These are phyloP conservation scores for Artemisiospiza belli DNA, from an alignment of 2,113 vertebrate species.

Conservation along the genomic window DNA sequence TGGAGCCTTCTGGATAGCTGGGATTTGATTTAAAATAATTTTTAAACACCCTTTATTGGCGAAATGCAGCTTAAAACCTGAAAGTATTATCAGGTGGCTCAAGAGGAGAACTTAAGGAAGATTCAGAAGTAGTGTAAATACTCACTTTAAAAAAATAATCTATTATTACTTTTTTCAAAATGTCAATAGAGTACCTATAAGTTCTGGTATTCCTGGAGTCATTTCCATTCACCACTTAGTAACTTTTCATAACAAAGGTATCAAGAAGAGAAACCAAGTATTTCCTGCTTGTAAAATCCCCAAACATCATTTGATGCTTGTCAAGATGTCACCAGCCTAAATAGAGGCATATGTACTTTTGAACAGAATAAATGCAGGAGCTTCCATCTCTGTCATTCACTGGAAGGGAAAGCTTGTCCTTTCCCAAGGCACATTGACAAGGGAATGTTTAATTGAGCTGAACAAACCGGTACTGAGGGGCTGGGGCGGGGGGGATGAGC, in stretches of 20 bases:
- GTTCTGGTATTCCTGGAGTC: background rate
- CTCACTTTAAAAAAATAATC: accelerated
- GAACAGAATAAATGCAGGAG: background rate
- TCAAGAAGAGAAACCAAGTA: background rate
- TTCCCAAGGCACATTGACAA: background rate
- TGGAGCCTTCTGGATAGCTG: background rate
- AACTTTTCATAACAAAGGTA: background rate
- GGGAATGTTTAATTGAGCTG: background rate
- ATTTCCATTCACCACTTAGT: background rate
- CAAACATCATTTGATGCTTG: background rate
- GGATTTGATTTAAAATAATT: background rate
- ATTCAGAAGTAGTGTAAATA: background rate
- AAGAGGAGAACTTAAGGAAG: background rate
- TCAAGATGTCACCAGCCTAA: background rate
- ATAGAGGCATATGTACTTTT: accelerated
- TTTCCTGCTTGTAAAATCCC: background rate
- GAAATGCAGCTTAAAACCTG: background rate
- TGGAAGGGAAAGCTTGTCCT: background rate
- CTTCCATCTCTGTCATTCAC: background rate
- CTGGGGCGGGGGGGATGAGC: background rate
- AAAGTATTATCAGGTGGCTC: background rate
- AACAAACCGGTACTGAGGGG: background rate
- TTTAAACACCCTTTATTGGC: background rate
- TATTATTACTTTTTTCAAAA: background rate
- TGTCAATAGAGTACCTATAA: background rate